Evolutionary conservation across 30 jellyfish, hydroid and myxozoan species (phyloP).

Genomic region (Turritopsis rubra): DNA sequence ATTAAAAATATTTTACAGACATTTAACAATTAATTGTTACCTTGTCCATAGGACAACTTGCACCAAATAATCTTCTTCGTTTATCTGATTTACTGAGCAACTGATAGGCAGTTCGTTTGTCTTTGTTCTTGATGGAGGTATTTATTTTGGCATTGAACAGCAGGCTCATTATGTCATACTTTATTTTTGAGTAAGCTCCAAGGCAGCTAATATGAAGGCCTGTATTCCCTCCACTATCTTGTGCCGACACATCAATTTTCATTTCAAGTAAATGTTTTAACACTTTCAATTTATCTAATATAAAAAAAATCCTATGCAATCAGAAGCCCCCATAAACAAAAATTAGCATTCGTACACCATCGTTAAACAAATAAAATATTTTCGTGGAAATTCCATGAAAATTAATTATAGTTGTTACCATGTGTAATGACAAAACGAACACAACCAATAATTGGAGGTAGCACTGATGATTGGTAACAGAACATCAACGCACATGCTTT

Average conservation of each 20-base stretch:
- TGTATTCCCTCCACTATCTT: constrained; percentile 36
- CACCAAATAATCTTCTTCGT: not conserved
- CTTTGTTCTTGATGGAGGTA: not conserved
- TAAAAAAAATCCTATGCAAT: too few species aligned
- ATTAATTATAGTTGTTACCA: not conserved
- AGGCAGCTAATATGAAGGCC: constrained; percentile 36
- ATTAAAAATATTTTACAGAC: too few species aligned
- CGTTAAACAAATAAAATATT: not conserved
- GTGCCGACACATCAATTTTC: constrained; percentile 24
- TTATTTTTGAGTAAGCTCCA: not conserved
- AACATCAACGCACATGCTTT: not conserved
- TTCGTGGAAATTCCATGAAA: not conserved
- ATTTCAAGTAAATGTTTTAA: constrained; percentile 19
- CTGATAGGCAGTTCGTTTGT: not conserved
- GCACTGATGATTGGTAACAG: not conserved
- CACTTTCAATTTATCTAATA: constrained; percentile 27
- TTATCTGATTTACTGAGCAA: not conserved
- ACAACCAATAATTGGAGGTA: not conserved
- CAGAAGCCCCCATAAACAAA: not conserved
- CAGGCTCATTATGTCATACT: not conserved
- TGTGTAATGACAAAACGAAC: not conserved
- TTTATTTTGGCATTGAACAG: not conserved
- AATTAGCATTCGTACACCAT: not conserved
- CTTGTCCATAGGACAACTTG: not conserved
- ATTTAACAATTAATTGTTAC: too few species aligned